Evolutionary conservation across 2,113 vertebrate genomes (phyloP).

Genomic region (Garra rufa): DNA sequence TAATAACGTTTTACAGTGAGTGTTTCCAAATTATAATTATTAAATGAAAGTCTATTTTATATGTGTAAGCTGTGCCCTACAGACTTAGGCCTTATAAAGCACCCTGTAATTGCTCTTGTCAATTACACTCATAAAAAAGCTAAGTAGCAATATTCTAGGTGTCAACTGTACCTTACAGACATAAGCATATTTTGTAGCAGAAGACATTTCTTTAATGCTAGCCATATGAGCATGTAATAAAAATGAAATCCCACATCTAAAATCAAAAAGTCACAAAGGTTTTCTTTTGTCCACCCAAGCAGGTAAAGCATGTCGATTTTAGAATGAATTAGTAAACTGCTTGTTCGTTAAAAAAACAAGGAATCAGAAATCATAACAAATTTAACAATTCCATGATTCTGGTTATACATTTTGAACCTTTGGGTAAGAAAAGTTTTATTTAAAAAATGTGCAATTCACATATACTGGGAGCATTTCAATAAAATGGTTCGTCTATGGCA

Average conservation of each 20-base stretch:
- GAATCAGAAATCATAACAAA: not conserved
- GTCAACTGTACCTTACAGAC: conserved; percentile 45
- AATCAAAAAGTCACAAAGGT: not conserved
- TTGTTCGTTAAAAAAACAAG: conserved; percentile 10
- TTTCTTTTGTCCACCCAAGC: not conserved
- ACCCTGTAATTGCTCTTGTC: conserved; percentile 49
- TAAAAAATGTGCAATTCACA: no score
- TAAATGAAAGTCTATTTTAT: conserved; percentile 32
- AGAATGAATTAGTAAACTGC: not conserved
- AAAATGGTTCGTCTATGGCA: no score
- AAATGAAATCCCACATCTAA: conserved; percentile 13
- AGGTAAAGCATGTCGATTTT: not conserved
- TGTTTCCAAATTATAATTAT: conserved; percentile 54
- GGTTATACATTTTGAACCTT: not conserved
- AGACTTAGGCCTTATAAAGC: conserved; percentile 38
- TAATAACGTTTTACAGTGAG: conserved; percentile 46
- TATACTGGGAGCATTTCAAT: no score
- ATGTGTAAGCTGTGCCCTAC: conserved; percentile 27
- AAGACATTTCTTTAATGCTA: conserved; percentile 31
- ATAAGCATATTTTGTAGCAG: not conserved
- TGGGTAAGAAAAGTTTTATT: no score
- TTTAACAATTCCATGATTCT: no score
- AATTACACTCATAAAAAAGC: conserved; percentile 47
- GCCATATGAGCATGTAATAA: conserved; percentile 25
- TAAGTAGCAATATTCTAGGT: conserved; percentile 35